These are phyloP conservation scores for Salarias fasciatus DNA, from an alignment of 2,797 vertebrate species.

Conservation along the genomic window DNA sequence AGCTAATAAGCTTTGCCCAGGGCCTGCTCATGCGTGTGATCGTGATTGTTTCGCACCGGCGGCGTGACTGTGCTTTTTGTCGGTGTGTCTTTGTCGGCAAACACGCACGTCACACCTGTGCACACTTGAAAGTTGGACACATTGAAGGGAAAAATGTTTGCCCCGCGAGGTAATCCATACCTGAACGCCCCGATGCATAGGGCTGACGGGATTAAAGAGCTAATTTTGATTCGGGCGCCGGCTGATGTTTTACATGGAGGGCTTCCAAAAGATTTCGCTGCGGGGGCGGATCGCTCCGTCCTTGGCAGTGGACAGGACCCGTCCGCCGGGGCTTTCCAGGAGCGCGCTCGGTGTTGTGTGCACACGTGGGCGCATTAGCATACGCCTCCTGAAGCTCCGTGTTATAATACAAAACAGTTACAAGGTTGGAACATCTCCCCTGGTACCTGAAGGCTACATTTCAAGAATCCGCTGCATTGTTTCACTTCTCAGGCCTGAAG, in stretches of 20 bases:
- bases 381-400: neutral
- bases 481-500: slow-evolving; percentile 10
- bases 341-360: slow-evolving; percentile 2
- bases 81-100: slow-evolving; percentile 17
- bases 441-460: slow-evolving; percentile 1
- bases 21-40: slow-evolving; percentile 46
- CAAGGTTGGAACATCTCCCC: slow-evolving; percentile 11
- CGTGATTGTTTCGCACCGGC: slow-evolving; percentile 43
- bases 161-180: slow-evolving; percentile 60
- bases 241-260: slow-evolving; percentile 64
- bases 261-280: slow-evolving; percentile 55
- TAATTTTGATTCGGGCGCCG: slow-evolving; percentile 60
- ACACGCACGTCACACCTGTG: neutral
- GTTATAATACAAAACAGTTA: neutral
- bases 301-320: slow-evolving; percentile 52
- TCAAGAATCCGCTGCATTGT: slow-evolving; percentile 22
- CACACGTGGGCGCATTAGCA: neutral
- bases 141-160: slow-evolving; percentile 42
- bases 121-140: slow-evolving; percentile 1
- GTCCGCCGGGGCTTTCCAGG: slow-evolving; percentile 1
- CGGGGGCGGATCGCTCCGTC: slow-evolving; percentile 53
- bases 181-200: slow-evolving; percentile 51
- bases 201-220: slow-evolving; percentile 65
- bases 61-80: slow-evolving; percentile 6
- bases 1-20: slow-evolving; percentile 24